Base-by-base conservation (phyloP, 2,113 vertebrate species). In the Leiothrix lutea region DNA sequence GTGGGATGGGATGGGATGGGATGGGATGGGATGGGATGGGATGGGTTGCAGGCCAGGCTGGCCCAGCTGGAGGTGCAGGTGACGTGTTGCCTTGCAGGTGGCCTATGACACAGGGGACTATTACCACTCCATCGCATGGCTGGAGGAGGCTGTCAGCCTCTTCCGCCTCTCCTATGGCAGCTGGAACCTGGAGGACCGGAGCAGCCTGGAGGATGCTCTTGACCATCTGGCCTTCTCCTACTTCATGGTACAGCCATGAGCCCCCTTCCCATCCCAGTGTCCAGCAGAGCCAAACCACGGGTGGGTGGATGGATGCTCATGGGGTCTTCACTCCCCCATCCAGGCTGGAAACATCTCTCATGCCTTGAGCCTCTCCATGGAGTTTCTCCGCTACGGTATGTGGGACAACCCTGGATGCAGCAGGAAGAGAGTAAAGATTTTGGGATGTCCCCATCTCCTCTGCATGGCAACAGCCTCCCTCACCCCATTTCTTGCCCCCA, bases 151-250 rank as follows among this genome's bases (percentile, higher is more conserved):
- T 2, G 99, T 98, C 12, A 91, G 94, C 70, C 99, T 99, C 84
- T 99, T 99, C 97, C 98, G 98, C 65, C 95, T 96, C 47, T 94
- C 98, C 67, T 97, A 98, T 0, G 98, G 98, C 47, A 91, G 94
- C 45, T 99, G 99, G 99, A 98, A 98, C 31, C 98, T 97, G 0
- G 99, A 99, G 92, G 98, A 99, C 47, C 92, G 98, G 67, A 99
- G 98, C 29, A 99, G 98, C 75, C 95, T 99, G 23, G 98, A 99
- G 84, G 99, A 99, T 7, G 99, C 99, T 38, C 97, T 99, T 94
- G 99, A 99, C 91, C 98, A 99, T 65, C 96, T 99, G 38, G 99
- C 99, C 28, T 99, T 99, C 88, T 99, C 99, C 90, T 99, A 99
- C 96, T 99, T 99, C 93, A 99, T 99, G 98, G 98, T 98, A 94